Evolutionary conservation across 2,888 invertebrate species (phyloP).

Genomic region (Teleiodes luculella): DNA sequence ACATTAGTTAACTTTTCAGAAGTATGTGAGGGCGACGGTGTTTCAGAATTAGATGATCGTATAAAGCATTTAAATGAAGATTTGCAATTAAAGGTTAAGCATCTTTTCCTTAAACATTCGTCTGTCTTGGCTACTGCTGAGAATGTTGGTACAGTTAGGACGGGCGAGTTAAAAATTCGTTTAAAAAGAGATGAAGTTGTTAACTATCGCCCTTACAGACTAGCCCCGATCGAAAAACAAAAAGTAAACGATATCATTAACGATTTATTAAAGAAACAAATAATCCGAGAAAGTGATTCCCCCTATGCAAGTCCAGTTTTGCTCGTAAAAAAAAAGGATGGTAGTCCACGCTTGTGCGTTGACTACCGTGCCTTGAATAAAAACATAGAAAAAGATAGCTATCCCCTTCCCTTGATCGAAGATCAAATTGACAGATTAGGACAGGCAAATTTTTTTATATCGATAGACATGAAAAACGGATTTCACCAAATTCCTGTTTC

Average conservation of each 20-base stretch:
- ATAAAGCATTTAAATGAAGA: conserved; percentile 12
- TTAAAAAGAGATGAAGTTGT: conserved; percentile 15
- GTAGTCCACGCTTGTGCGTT: no score
- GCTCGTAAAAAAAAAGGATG: no score
- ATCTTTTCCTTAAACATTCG: conserved; percentile 19
- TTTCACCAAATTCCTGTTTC: not conserved
- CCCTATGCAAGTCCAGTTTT: not conserved
- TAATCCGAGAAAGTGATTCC: not conserved
- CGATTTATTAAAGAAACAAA: not conserved
- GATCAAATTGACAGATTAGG: not conserved
- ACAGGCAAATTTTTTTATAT: not conserved
- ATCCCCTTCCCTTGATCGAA: not conserved
- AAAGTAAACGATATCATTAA: conserved; percentile 15
- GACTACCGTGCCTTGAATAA: no score
- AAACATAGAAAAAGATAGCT: no score
- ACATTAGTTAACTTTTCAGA: not conserved
- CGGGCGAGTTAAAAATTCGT: conserved; percentile 19
- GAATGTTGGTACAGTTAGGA: conserved; percentile 17
- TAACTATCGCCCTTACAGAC: conserved; percentile 24
- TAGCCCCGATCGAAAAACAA: conserved; percentile 24
- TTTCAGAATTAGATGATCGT: not conserved
- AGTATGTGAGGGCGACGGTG: not conserved
- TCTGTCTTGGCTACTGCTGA: conserved; percentile 15
- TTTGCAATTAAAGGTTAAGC: conserved; percentile 14
- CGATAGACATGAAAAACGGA: not conserved